Conservation (phyloP, 2,113 vertebrate genomes). For the Hyaena hyaena region DNA sequence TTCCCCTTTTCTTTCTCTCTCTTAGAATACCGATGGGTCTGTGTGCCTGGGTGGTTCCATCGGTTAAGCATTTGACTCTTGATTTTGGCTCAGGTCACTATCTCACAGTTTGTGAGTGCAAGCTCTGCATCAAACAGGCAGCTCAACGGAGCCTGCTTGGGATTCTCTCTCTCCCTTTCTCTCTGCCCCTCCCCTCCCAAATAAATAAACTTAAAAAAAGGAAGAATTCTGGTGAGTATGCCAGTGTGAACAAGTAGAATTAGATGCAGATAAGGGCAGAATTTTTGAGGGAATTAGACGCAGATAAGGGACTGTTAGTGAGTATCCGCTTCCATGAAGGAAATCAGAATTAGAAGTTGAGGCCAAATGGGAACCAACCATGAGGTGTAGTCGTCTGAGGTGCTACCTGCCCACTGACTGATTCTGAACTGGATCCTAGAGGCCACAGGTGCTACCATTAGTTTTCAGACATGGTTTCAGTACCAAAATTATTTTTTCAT, state of each 20-base stretch:
- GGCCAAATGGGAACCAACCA: not conserved
- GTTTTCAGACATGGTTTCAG: constrained; percentile 37
- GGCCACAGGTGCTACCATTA: not conserved
- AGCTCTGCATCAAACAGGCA: too few relatives aligned
- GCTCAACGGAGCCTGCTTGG: too few relatives aligned
- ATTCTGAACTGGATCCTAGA: not conserved
- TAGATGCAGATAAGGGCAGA: not conserved
- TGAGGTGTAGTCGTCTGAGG: not conserved
- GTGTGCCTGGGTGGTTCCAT: too few relatives aligned
- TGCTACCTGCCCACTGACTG: not conserved
- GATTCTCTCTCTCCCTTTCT: too few relatives aligned
- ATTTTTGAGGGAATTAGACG: not conserved
- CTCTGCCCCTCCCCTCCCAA: too few relatives aligned
- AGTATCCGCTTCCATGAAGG: not conserved
- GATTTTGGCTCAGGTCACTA: too few relatives aligned
- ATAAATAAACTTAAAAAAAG: too few relatives aligned
- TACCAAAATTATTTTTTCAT: not conserved
- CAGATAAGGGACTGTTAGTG: not conserved
- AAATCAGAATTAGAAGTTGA: not conserved
- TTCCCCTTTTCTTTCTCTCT: not conserved
- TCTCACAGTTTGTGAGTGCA: too few relatives aligned
- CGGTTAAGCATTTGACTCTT: too few relatives aligned
- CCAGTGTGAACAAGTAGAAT: not conserved
- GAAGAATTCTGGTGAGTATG: not conserved
- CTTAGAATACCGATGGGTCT: not conserved